Evolutionary conservation across 64 coral and sea anemone genomes (phyloP), one percentile per base, ranked within the genome.

Genomic region (Anthopleura sola): DNA sequence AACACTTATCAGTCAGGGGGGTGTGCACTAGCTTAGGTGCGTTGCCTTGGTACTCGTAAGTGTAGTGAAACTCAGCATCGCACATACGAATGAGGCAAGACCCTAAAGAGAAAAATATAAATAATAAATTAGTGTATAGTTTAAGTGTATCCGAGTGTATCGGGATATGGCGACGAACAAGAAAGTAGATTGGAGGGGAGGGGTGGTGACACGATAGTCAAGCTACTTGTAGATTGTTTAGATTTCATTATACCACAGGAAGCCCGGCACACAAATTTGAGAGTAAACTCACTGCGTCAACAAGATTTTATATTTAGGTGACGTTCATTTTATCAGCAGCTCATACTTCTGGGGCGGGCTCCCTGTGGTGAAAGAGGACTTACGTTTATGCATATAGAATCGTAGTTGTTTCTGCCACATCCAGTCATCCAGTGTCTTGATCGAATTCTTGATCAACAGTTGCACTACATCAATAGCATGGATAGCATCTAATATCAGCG

Each of bases 11-110:
- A 75, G 97, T 99, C 74, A 99, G 87, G 44, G 97, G 97, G 37
- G 97, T 99, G 85, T 99, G 97, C 23, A 99, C 97, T 31, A 99
- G 92, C 68, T 99, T 99, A 17, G 92, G 75, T 31, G 92, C 90
- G 47, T 99, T 99, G 23, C 97, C 97, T 88, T 99, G 97, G 62
- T 99, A 99, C 49, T 99, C 97, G 51, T 99, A 99, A 1, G 97
- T 99, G 49, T 99, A 99, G 81, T 94, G 49, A 57, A 99, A 99
- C 83, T 94, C 83, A 10, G 97, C 97, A 68, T 99, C 97, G 53
- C 93, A 93, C 97, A 99, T 99, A 23, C 97, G 87, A 60, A 99
- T 99, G 34, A 92, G 77, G 76, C 97, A 99, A 6, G 60, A 77
- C 37, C 86, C 94, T 96, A 83, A 46, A 77, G 81, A 82, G 21